Conservation (phyloP, 2,888 invertebrate species). For the Trichacis sp. region DNA sequence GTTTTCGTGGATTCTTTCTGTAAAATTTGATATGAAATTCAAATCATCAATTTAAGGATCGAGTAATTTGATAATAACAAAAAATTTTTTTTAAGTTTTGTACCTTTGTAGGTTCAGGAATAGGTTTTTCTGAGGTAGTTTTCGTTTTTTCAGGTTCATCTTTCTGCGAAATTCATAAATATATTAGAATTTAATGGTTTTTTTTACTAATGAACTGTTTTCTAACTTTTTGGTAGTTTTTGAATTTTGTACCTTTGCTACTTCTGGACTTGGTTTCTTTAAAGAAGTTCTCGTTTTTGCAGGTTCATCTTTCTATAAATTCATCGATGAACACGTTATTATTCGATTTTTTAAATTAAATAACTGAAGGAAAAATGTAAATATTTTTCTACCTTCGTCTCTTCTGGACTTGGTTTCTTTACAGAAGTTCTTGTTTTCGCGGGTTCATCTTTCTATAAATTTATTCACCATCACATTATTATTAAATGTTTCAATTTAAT, state of each 20-base stretch:
- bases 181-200: too few species aligned
- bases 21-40: too few species aligned
- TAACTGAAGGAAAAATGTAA: too few species aligned
- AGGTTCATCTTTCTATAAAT: slow-evolving; percentile 46
- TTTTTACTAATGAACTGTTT: too few species aligned
- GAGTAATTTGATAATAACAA: too few species aligned
- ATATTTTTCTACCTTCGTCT: slow-evolving; percentile 1
- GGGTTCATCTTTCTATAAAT: slow-evolving; percentile 46
- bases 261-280: slow-evolving; percentile 45
- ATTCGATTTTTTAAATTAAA: too few species aligned
- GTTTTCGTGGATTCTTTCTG: slow-evolving; percentile 49
- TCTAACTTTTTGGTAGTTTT: slow-evolving; percentile 5
- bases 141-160: slow-evolving; percentile 49
- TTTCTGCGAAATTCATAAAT: slow-evolving; percentile 43
- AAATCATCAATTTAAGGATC: too few species aligned
- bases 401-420: slow-evolving; percentile 38
- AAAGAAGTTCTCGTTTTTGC: slow-evolving; percentile 49
- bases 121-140: slow-evolving; percentile 47
- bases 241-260: slow-evolving; percentile 48
- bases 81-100: slow-evolving; percentile 21
- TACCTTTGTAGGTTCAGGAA: slow-evolving; percentile 49
- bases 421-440: slow-evolving; percentile 49
- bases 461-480: too few species aligned
- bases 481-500: too few species aligned
- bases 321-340: too few species aligned